These are phyloP conservation scores for Halocynthia aurantium DNA, from an alignment of 23 tunicate genomes.

Conservation along the genomic window DNA sequence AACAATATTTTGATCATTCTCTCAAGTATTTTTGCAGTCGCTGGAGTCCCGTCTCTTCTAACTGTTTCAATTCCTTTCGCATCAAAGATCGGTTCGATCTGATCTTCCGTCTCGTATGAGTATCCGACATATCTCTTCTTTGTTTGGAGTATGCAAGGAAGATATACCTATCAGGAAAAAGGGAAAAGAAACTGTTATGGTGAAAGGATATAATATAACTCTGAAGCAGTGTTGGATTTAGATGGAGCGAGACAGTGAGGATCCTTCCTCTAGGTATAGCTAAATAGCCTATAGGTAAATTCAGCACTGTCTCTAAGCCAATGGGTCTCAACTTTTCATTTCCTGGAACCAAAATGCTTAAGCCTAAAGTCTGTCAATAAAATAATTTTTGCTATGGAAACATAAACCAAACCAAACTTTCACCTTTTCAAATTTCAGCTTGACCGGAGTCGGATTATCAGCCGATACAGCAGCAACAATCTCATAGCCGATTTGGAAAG, in stretches of 20 bases:
- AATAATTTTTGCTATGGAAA: neutral
- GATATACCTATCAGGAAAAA: slow-evolving; percentile 39
- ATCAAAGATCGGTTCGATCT: slow-evolving; percentile 76
- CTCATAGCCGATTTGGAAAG: slow-evolving; percentile 68
- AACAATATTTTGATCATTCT: slow-evolving; percentile 50
- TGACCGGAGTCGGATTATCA: slow-evolving; percentile 69
- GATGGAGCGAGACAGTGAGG: no score
- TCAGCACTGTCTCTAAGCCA: no score
- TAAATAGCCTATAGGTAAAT: no score
- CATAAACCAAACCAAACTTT: neutral
- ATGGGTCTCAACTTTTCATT: no score
- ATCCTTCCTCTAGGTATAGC: no score
- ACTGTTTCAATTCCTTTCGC: slow-evolving; percentile 97
- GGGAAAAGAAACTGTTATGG: neutral
- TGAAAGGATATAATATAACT: no score
- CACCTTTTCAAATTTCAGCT: slow-evolving; percentile 91
- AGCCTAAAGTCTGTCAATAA: neutral
- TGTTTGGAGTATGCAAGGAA: slow-evolving; percentile 89
- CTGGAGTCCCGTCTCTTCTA: slow-evolving; percentile 84
- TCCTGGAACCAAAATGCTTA: neutral
- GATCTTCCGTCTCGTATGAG: slow-evolving; percentile 73
- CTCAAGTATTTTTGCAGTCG: slow-evolving; percentile 62
- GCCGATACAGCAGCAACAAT: slow-evolving; percentile 62
- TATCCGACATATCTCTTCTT: slow-evolving; percentile 93
- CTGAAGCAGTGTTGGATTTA: no score